phyloP scores from a whole-genome alignment of 2,797 vertebrate genomes.

The Trematomus bernacchii region DNA sequence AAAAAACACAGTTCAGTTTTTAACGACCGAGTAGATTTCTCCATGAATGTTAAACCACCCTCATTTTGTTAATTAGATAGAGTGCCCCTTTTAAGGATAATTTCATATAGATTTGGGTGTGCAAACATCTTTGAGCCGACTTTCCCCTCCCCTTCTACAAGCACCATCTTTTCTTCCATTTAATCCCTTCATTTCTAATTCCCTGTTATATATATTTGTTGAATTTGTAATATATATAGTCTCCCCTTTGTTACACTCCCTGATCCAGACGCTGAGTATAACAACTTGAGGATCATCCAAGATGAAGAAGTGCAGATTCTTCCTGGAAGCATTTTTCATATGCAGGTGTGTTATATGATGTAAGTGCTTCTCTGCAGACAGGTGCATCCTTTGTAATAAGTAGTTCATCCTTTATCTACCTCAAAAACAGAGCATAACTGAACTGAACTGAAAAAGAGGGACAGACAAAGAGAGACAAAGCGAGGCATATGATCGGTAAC shows the following conservation, averaged over 20 bases:
- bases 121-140: neutral
- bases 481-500: slow-evolving; percentile 43
- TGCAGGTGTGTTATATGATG: slow-evolving; percentile 4
- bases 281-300: slow-evolving; percentile 20
- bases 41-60: neutral
- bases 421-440: slow-evolving; percentile 14
- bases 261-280: neutral
- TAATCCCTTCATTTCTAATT: slow-evolving; percentile 4
- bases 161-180: neutral
- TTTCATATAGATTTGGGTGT: neutral
- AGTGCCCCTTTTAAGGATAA: neutral
- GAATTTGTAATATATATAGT: neutral
- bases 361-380: slow-evolving; percentile 18
- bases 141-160: neutral
- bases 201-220: neutral
- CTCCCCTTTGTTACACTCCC: neutral
- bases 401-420: slow-evolving; percentile 17
- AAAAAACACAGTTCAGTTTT: neutral
- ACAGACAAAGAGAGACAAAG: slow-evolving; percentile 11
- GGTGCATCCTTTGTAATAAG: slow-evolving; percentile 11
- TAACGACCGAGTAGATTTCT: neutral
- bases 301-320: slow-evolving; percentile 6
- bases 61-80: too few relatives aligned
- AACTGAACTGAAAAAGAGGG: slow-evolving; percentile 29
- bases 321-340: neutral